Evolutionary conservation across 2,797 vertebrate genomes (phyloP).

Genomic region (Poeciliopsis infans): DNA sequence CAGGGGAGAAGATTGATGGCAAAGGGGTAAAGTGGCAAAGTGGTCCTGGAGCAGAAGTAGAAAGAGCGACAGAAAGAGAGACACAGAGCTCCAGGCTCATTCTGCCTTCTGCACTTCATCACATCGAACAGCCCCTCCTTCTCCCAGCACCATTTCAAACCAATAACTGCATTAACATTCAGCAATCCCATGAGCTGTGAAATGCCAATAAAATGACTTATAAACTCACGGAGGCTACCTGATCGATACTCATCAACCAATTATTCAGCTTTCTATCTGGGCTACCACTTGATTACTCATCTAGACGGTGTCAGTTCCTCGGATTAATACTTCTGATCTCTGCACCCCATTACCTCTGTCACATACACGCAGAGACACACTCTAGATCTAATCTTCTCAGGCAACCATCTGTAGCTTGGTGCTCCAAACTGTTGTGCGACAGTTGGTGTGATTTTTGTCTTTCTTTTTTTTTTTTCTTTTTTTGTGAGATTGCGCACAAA

Average conservation of each 20-base stretch:
- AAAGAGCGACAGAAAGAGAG: conserved; percentile 18
- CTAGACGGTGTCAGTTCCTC: conserved; percentile 38
- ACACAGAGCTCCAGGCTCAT: conserved; percentile 20
- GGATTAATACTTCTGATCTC: conserved; percentile 59
- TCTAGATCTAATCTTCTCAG: conserved; percentile 32
- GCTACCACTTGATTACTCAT: conserved; percentile 43
- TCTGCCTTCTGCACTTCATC: conserved; percentile 29
- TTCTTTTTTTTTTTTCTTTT: not conserved
- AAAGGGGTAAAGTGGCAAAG: conserved; percentile 25
- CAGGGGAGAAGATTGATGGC: conserved; percentile 56
- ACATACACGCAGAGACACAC: conserved; percentile 14
- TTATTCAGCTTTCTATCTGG: conserved; percentile 51
- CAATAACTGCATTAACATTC: conserved; percentile 45
- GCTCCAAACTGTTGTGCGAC: not conserved
- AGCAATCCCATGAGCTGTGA: conserved; percentile 44
- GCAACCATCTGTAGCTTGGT: conserved; percentile 22
- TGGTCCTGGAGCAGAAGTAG: conserved; percentile 7
- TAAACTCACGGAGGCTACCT: conserved; percentile 34
- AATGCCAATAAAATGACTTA: conserved; percentile 40
- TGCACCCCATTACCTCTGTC: conserved; percentile 15
- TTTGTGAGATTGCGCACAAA: not conserved
- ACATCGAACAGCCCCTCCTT: conserved; percentile 1
- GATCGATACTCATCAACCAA: conserved; percentile 63
- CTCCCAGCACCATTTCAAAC: conserved; percentile 9
- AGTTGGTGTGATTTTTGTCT: not conserved